Conservation (phyloP, 1,140 invertebrate species). For the Hetaerina americana region DNA sequence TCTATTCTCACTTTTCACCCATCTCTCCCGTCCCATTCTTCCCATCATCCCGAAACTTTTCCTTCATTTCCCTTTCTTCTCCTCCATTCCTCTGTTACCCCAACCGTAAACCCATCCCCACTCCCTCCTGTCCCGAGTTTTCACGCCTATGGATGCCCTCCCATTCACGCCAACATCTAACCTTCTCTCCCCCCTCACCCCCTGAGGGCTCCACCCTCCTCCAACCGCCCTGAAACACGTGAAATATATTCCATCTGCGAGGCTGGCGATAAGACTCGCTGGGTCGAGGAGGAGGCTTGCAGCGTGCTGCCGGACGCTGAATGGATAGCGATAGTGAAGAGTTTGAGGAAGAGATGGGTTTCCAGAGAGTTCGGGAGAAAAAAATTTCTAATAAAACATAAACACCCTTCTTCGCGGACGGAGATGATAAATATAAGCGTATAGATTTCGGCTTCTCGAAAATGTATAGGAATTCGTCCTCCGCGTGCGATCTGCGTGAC, state of each 20-base stretch:
- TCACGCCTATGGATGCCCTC: not conserved
- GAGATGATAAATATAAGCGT: not conserved
- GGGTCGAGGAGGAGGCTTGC: not conserved
- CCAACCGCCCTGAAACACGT: not conserved
- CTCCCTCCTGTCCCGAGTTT: not conserved
- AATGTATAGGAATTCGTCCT: too few species aligned
- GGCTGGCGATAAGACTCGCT: not conserved
- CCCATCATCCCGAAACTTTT: not conserved
- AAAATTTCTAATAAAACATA: not conserved
- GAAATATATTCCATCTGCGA: not conserved
- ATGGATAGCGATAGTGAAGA: not conserved
- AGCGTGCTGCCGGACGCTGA: not conserved
- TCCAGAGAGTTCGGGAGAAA: not conserved
- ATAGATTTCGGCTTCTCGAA: too few species aligned
- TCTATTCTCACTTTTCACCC: not conserved
- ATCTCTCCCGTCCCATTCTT: not conserved
- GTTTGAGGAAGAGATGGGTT: not conserved
- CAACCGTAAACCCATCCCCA: not conserved
- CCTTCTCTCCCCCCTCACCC: not conserved
- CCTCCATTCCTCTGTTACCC: not conserved
- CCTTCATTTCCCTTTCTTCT: not conserved
- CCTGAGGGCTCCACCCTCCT: not conserved
- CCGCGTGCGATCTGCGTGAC: too few species aligned
- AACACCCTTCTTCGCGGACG: not conserved
- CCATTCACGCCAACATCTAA: not conserved